Base-by-base conservation (phyloP, 2,113 vertebrate genomes). In the Microtus pennsylvanicus region DNA sequence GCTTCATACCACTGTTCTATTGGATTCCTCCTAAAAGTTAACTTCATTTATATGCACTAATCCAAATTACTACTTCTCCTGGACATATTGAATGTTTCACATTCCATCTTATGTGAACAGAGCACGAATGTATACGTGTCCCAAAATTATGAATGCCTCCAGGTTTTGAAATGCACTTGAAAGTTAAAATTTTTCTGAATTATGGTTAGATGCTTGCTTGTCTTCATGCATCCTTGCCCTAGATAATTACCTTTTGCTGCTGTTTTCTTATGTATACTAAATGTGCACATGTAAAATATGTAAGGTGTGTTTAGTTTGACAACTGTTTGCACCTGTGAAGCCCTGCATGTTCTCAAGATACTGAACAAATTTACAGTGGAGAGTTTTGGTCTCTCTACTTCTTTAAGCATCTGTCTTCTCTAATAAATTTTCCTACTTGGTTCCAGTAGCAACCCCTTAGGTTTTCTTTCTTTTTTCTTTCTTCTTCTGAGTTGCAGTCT, bases 171-270 rank as follows among this genome's bases (percentile, higher is more conserved):
- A 30, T 52, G 4, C 52, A 82, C 28, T 72, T 90, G 75, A 85
- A 96, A 78, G 78, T 33, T 63, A 35, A 8, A 74, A 14, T 38
- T 83, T 38, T 28, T 95, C 82, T 76, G 28, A 96, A 81, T n/a
- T 80, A 21, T 50, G 67, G 16, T 52, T 33, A 52, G 11, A 74
- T 0, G 28, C 1, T 28, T 93, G 13, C 81, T 94, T 89, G 22
- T 87, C 78, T 86, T 81, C 16, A 47, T 52, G 22, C 65, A 74
- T 91, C 26, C 89, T 2, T 67, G 88, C 22, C 19, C 63, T 91
- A 12, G 26, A 63, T 93, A 82, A 19, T n/a, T 78, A 63, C 22
- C 61, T 85, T 13, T 28, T 76, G 26, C 33, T 81, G 63, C 19
- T 65, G 72, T 13, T 30, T 63, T 47, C 65, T 67, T 6, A 52